Percentiles rank a stretch among this genome's conserved stretches.
Evolutionary conservation across 2,797 vertebrate species (phyloP).

Genomic region (Heliangelus exortis): DNA sequence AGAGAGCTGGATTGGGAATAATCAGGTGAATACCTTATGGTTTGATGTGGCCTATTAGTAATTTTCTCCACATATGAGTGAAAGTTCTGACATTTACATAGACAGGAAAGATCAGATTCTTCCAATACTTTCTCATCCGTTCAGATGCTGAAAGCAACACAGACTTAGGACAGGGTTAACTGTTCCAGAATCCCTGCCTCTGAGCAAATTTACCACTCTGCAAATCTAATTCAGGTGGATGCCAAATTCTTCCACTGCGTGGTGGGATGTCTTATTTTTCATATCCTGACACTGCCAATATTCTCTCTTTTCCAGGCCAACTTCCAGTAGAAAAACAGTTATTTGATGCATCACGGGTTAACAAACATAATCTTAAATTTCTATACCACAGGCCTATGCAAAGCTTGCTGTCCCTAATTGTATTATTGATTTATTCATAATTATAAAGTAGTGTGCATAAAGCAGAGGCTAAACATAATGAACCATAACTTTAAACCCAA

Average conservation of each 20-base stretch:
- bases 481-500: slow-evolving; percentile 59
- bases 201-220: neutral
- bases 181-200: neutral
- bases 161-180: neutral
- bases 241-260: neutral
- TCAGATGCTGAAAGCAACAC: neutral
- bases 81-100: neutral
- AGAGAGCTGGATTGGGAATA: neutral
- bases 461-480: slow-evolving; percentile 67
- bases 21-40: neutral
- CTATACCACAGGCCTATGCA: slow-evolving; percentile 5
- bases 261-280: neutral
- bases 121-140: neutral
- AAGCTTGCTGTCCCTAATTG: slow-evolving; percentile 54
- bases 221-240: neutral
- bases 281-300: neutral
- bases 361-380: slow-evolving; percentile 24
- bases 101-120: neutral
- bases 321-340: neutral
- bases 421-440: slow-evolving; percentile 77
- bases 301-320: neutral
- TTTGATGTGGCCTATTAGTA: neutral
- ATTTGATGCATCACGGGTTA: neutral
- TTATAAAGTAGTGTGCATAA: slow-evolving; percentile 58
- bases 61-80: neutral